phyloP scores from a whole-genome alignment of 2,797 vertebrate species.

The Cryptoblepharus egeriae region DNA sequence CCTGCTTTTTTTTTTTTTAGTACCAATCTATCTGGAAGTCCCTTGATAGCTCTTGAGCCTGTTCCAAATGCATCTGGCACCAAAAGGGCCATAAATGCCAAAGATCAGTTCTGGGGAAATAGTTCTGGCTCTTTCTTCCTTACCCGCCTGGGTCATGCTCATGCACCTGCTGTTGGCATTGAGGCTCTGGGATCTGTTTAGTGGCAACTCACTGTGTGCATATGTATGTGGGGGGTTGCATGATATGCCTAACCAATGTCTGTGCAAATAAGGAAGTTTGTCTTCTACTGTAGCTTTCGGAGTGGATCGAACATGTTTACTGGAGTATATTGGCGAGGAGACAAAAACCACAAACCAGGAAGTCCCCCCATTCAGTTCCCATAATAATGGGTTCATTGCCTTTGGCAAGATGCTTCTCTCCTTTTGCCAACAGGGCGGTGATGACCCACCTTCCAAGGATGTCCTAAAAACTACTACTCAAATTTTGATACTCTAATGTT shows the following conservation, averaged over 20 bases:
- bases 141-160: constrained; percentile 12
- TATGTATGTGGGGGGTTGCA: no score
- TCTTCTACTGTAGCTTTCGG: background rate
- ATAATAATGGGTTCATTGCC: background rate
- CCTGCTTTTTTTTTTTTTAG: no score
- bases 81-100: background rate
- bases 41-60: background rate
- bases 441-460: background rate
- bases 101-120: constrained; percentile 43
- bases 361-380: no score
- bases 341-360: background rate
- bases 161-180: constrained; percentile 55
- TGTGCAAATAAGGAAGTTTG: constrained; percentile 57
- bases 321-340: no score
- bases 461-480: background rate
- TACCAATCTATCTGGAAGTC: no score
- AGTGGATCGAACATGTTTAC: background rate
- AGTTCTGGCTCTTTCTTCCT: constrained; percentile 32
- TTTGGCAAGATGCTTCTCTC: background rate
- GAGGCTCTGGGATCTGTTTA: background rate
- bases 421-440: background rate
- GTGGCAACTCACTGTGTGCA: background rate
- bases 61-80: constrained; percentile 31
- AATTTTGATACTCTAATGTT: background rate
- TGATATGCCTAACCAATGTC: background rate